Base-by-base conservation (phyloP, 2,113 vertebrate genomes). In the Mirza zaza region DNA sequence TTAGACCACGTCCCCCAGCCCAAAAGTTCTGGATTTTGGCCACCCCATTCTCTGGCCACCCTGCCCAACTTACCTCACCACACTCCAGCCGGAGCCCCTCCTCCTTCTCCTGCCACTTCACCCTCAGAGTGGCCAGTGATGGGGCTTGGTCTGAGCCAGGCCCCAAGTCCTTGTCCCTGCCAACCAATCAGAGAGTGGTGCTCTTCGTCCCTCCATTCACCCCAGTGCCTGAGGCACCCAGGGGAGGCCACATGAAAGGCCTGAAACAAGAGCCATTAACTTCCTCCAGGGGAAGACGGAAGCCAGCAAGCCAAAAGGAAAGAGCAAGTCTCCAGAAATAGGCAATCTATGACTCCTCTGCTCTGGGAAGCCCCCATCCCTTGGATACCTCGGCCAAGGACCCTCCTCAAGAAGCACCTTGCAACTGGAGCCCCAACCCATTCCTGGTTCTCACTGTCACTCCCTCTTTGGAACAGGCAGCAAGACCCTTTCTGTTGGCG, bases 61-160 rank as follows among this genome's bases (percentile, higher is more conserved):
- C 36, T 18, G 18, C 34, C 82, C 91, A 23, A 14, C 97, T 90
- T 98, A 98, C 99, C 99, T 99, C 98, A 75, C 99, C 99, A 4
- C 98, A 99, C 2, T 94, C 98, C 83, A 97, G 97, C 96, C 97
- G 98, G 59, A 99, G 96, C n/a, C 93, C 87, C 23, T 97, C 95
- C 42, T 97, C 80, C 63, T 97, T 61, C 50, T 97, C 52, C 34
- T 98, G 94, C 95, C 97, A 98, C 87, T 98, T 98, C 67, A 36
- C 50, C 88, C 75, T 97, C 90, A 97, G 81, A 76, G 79, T 52
- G 36, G 36, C 81, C 36, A 77, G 65, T 75, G 77, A 75, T 39
- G 29, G 63, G 17, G 68, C 45, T 36, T 61, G 67, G 32, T 92
- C 95, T 65, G 50, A 85, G 29, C 57, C 73, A 61, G 79, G 52